A percentile compares a stretch with the other conserved stretches of the same genome.
Conservation (phyloP, 1,140 invertebrate genomes). For the Drosophila novamexicana region DNA sequence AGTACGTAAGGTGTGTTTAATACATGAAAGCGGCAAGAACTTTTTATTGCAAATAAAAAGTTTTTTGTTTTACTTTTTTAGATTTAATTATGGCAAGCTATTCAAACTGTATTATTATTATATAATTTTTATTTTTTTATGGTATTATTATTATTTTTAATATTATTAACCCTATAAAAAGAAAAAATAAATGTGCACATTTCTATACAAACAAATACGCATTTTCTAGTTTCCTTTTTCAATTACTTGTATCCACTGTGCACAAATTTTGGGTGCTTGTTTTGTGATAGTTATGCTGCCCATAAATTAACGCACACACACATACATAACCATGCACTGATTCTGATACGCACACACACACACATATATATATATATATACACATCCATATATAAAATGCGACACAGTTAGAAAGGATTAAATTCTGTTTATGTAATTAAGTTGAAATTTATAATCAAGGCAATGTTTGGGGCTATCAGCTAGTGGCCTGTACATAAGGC, state of each 20-base stretch:
- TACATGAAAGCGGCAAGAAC: too few relatives aligned
- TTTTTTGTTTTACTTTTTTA: too few relatives aligned
- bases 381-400: slow-evolving; percentile 43
- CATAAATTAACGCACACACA: slow-evolving; percentile 73
- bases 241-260: slow-evolving; percentile 39
- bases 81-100: too few relatives aligned
- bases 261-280: slow-evolving; percentile 37
- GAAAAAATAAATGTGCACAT: neutral
- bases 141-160: too few relatives aligned
- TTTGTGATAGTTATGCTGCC: slow-evolving; percentile 69
- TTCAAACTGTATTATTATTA: too few relatives aligned
- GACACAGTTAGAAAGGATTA: slow-evolving; percentile 80
- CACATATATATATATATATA: slow-evolving; percentile 10
- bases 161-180: too few relatives aligned
- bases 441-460: slow-evolving; percentile 83
- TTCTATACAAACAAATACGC: too few relatives aligned
- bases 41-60: too few relatives aligned
- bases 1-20: too few relatives aligned
- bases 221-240: neutral
- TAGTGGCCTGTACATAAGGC: slow-evolving; percentile 5
- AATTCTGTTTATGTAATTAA: slow-evolving; percentile 83
- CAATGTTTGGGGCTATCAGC: slow-evolving; percentile 49
- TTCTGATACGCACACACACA: slow-evolving; percentile 24
- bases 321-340: slow-evolving; percentile 17
- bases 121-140: too few relatives aligned